Percentiles rank a stretch among this genome's conserved stretches.
These are phyloP conservation scores for Lucifuga dentata DNA, from an alignment of 2,113 vertebrate species.

Conservation along the genomic window DNA sequence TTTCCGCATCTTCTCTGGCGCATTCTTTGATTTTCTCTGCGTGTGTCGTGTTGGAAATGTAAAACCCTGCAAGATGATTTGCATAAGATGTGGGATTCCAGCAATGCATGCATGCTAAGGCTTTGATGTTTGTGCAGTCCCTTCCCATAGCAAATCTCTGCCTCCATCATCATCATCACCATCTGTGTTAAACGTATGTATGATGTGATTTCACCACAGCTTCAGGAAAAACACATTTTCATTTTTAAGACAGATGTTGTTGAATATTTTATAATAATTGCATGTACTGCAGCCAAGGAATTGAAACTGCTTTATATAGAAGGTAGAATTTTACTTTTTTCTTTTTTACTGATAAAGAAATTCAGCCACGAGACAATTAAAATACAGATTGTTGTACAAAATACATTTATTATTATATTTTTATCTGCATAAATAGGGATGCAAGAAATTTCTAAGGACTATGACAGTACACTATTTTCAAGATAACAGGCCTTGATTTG, in stretches of 20 bases:
- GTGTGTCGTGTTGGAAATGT: conserved; percentile 30
- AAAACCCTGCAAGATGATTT: conserved; percentile 46
- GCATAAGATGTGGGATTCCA: conserved; percentile 47
- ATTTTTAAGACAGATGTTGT: conserved; percentile 15
- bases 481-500: too few relatives aligned
- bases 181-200: neutral
- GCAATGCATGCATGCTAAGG: conserved; percentile 21
- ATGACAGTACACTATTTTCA: too few relatives aligned
- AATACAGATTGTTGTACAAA: too few relatives aligned
- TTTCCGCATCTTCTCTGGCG: neutral
- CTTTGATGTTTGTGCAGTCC: conserved; percentile 49
- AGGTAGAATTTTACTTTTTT: too few relatives aligned
- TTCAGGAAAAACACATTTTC: conserved; percentile 17
- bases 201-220: conserved; percentile 9
- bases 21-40: conserved; percentile 20
- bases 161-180: conserved; percentile 34
- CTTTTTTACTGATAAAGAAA: too few relatives aligned
- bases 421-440: too few relatives aligned
- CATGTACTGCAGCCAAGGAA: too few relatives aligned
- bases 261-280: conserved; percentile 11
- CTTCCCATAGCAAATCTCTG: conserved; percentile 37
- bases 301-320: too few relatives aligned
- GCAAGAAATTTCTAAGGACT: too few relatives aligned
- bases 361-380: too few relatives aligned
- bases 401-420: neutral